Evolutionary conservation across 30 jellyfish, hydroid and myxozoan species (phyloP), one percentile per base, ranked within the genome.

Genomic region (Nemopilema nomurai): DNA sequence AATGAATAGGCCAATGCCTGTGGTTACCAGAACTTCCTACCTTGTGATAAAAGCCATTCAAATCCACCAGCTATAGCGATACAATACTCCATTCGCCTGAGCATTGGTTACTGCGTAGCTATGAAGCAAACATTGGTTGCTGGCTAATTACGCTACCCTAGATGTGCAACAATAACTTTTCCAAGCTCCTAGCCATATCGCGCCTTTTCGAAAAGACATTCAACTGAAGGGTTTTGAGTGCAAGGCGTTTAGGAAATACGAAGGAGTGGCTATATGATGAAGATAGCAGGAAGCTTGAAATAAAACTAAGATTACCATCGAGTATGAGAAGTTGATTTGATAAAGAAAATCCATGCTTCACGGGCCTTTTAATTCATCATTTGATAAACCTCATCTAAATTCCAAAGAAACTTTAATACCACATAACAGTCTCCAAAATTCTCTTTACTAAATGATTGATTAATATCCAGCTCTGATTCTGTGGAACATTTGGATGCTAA

Each of bases 1-100:
- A 19, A 76, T 70, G 86, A 71, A 52, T 73, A 21, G 81, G 29
- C 18, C 49, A 22, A 23, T 62, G 69, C 81, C 32, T 84, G 93
- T 75, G 93, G 93, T 84, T 77, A 26, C 30, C 74, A 1, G 18
- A 67, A 67, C 41, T 53, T 71, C 76, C 77, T n/a, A 18, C 28
- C 51, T 28, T 51, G 28, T 69, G 31, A 19, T 41, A 83, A 30
- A 51, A 69, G 26, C 62, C 53, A 28, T 57, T 83, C 84, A 71
- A 25, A 28, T 32, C 67, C 51, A 69, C 86, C 77, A 41, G 63
- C 19, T 30, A 26, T n/a, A 52, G 24, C 49, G 52, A 74, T 74
- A 3, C 13, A 41, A 41, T 3, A 41, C 57, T 3, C 9, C 6
- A 41, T 41, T 41, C 57, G 57, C 57, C 57, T 13, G 13, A 41